phyloP scores from a whole-genome alignment of 1,140 invertebrate genomes.

The Scaptomyza montana region DNA sequence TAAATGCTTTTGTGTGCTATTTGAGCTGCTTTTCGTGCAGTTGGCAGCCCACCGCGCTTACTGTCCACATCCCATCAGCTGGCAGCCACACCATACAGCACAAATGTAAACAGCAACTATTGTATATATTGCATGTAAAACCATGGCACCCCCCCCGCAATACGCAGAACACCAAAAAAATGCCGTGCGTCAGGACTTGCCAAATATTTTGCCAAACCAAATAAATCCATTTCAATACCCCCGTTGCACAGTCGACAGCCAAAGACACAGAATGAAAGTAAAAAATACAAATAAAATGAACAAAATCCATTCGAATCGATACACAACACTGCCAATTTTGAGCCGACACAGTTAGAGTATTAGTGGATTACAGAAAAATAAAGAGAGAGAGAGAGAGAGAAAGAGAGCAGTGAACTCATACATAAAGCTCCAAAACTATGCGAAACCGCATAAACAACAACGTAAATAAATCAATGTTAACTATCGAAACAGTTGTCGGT shows the following conservation, averaged over 20 bases:
- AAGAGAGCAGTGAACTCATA: conserved; percentile 32
- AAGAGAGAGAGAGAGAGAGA: not conserved
- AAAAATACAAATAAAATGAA: conserved; percentile 12
- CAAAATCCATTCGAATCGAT: conserved; percentile 25
- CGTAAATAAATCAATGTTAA: conserved; percentile 82
- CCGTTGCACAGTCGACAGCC: no score
- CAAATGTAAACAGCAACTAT: conserved; percentile 68
- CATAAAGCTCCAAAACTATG: conserved; percentile 36
- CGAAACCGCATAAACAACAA: conserved; percentile 77
- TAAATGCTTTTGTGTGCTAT: conserved; percentile 58
- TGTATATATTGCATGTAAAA: conserved; percentile 58
- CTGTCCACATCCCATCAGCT: conserved; percentile 2
- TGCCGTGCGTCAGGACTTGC: conserved; percentile 70
- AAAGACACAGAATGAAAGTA: not conserved
- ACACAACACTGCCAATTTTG: conserved; percentile 60
- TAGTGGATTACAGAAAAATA: conserved; percentile 67
- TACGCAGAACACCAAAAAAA: conserved; percentile 17
- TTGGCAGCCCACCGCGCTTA: conserved; percentile 24
- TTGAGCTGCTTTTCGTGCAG: conserved; percentile 52
- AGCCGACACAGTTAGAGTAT: conserved; percentile 64
- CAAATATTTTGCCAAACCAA: conserved; percentile 78
- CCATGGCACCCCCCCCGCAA: conserved; percentile 33
- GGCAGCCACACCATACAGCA: no score
- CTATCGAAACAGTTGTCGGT: conserved; percentile 81
- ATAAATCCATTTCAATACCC: conserved; percentile 77